Conservation (phyloP, 2,888 invertebrate species). For the Octonoba sinensis region DNA sequence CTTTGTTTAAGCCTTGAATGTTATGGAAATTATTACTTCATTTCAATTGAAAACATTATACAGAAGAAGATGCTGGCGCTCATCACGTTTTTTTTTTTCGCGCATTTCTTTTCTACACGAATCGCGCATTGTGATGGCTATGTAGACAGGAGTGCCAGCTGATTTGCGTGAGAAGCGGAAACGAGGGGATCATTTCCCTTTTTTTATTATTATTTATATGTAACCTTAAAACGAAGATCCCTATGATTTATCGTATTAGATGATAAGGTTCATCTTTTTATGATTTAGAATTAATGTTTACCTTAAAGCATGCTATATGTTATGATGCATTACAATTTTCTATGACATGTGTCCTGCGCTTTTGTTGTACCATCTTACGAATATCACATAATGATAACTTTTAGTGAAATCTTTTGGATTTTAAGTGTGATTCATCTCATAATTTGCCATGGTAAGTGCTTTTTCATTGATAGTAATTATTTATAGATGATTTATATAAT, state of each 20-base stretch:
- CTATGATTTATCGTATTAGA: no score
- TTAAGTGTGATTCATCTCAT: not conserved
- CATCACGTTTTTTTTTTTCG: conserved; percentile 4
- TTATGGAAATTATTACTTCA: no score
- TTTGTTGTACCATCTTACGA: no score
- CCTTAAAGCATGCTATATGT: no score
- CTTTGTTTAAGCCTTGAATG: no score
- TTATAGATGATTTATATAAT: no score
- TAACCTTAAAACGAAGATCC: no score
- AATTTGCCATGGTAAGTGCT: not conserved
- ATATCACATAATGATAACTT: conserved; percentile 17
- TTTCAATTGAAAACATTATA: no score
- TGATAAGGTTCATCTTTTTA: no score
- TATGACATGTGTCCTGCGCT: no score
- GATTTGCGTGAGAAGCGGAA: conserved; percentile 39
- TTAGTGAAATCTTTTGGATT: conserved; percentile 26
- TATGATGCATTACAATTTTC: no score
- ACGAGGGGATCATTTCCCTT: conserved; percentile 47
- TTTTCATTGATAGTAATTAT: not conserved
- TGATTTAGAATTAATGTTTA: no score
- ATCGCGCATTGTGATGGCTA: conserved; percentile 21
- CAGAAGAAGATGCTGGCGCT: conserved; percentile 27
- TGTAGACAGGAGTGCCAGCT: conserved; percentile 4
- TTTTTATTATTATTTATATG: not conserved
- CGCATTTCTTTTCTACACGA: not conserved